Conservation (phyloP, 2,113 vertebrate genomes). For the Ptyas mucosa region DNA sequence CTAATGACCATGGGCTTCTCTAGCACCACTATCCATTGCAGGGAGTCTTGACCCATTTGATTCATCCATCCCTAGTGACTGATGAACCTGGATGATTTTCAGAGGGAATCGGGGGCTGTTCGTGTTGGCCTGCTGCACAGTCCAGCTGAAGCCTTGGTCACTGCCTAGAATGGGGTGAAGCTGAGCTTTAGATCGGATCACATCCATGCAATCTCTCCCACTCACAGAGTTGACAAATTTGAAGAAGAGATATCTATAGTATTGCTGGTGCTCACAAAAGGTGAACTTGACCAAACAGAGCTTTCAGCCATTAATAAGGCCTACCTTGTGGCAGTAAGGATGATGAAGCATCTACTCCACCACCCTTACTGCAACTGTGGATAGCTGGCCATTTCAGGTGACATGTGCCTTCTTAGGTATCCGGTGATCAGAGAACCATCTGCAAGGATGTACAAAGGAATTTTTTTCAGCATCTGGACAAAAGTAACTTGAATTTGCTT, state of each 20-base stretch:
- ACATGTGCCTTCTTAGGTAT: neutral
- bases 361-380: neutral
- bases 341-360: neutral
- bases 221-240: neutral
- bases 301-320: neutral
- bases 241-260: neutral
- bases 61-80: neutral
- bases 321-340: neutral
- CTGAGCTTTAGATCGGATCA: neutral
- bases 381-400: neutral
- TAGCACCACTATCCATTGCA: neutral
- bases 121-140: neutral
- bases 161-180: neutral
- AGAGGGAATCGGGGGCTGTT: neutral
- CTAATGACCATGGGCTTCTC: neutral
- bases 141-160: neutral
- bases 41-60: neutral
- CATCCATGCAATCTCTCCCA: neutral
- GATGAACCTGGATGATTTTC: neutral
- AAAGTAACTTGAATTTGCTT: neutral
- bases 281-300: neutral
- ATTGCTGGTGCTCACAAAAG: neutral
- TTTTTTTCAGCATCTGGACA: neutral
- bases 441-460: neutral
- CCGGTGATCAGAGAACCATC: neutral